phyloP scores from a whole-genome alignment of 2,797 vertebrate species.

The Falco concolor region DNA sequence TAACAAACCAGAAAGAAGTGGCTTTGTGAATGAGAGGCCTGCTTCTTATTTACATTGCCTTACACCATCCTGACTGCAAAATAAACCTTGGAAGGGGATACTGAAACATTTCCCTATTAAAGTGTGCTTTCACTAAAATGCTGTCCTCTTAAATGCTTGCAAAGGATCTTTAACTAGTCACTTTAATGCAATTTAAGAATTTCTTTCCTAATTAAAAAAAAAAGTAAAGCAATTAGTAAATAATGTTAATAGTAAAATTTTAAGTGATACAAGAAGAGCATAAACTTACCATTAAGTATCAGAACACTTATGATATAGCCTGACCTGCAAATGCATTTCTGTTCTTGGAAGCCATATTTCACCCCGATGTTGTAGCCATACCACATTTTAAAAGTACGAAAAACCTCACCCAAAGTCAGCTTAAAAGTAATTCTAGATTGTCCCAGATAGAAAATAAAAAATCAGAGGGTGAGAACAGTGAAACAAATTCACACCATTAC shows the following conservation, averaged over 20 bases:
- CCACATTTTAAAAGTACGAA: not conserved
- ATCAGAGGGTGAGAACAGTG: not conserved
- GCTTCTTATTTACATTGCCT: not conserved
- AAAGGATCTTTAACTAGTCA: not conserved
- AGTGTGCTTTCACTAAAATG: not conserved
- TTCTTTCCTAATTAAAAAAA: not conserved
- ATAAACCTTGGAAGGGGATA: not conserved
- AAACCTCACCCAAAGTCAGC: accelerated
- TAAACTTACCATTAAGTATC: not conserved
- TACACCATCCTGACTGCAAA: not conserved
- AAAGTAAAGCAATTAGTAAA: not conserved
- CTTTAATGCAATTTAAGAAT: not conserved
- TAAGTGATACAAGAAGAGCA: not conserved
- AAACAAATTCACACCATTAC: not conserved
- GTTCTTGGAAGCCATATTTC: not conserved
- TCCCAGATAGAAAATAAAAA: not conserved
- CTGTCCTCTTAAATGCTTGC: not conserved
- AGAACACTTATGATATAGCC: not conserved
- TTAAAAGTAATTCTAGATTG: not conserved
- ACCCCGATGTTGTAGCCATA: not conserved
- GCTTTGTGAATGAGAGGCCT: not conserved
- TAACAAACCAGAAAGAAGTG: not conserved
- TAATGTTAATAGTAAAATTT: not conserved
- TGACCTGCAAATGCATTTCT: not conserved
- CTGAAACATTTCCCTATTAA: not conserved